phyloP scores from a whole-genome alignment of 2,888 invertebrate genomes.

The Atethmia centrago region DNA sequence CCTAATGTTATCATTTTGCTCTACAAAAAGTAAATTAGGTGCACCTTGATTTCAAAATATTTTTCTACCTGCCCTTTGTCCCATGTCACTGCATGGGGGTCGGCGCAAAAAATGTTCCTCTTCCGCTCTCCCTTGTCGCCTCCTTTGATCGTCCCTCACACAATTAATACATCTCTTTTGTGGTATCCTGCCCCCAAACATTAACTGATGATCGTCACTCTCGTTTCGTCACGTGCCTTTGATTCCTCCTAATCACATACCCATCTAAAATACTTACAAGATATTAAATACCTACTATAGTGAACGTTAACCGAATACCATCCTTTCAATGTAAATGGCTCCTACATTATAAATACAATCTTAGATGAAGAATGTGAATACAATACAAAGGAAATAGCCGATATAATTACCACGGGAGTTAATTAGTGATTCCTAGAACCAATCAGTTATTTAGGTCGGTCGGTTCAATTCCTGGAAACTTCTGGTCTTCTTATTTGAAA shows the following conservation, averaged over 20 bases:
- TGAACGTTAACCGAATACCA: background rate
- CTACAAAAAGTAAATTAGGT: too few species aligned
- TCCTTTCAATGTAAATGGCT: slow-evolving; percentile 29
- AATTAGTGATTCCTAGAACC: slow-evolving; percentile 56
- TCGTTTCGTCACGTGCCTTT: background rate
- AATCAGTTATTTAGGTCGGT: slow-evolving; percentile 56
- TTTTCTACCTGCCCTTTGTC: background rate
- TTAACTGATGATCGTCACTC: background rate
- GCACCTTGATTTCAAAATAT: background rate
- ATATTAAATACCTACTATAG: background rate
- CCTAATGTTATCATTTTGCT: too few species aligned
- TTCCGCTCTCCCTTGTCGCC: background rate
- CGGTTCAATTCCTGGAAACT: slow-evolving; percentile 38
- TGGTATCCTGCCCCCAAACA: background rate
- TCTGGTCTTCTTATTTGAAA: slow-evolving; percentile 19
- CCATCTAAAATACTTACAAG: background rate
- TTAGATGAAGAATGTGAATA: slow-evolving; percentile 26
- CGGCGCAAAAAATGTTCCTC: too few species aligned
- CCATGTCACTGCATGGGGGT: background rate
- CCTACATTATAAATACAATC: slow-evolving; percentile 36
- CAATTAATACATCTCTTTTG: background rate
- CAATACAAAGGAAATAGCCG: slow-evolving; percentile 43
- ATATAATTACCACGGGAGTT: slow-evolving; percentile 38
- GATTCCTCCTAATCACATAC: background rate
- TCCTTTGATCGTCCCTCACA: too few species aligned